These are phyloP conservation scores for Ernsta delagoae DNA, from an alignment of 2,888 invertebrate genomes.

Conservation along the genomic window DNA sequence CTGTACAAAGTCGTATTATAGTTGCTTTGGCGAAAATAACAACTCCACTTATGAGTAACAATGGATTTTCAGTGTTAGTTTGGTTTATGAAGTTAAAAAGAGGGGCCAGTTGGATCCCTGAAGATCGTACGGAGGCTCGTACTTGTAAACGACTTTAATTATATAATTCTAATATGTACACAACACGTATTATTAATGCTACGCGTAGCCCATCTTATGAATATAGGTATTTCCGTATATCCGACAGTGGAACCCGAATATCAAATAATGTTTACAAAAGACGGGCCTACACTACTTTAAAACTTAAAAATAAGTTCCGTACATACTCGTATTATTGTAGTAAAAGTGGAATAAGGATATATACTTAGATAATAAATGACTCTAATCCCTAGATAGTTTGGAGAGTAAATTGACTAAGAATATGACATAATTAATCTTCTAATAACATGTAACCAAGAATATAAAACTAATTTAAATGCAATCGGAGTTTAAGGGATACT, in stretches of 20 bases:
- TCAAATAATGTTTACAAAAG: slow-evolving; percentile 35
- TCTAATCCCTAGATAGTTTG: slow-evolving; percentile 65
- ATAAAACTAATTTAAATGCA: too few relatives aligned
- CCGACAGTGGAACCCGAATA: slow-evolving; percentile 31
- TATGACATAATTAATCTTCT: slow-evolving; percentile 54
- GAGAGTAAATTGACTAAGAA: slow-evolving; percentile 76
- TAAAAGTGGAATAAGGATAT: slow-evolving; percentile 43
- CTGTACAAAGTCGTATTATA: not conserved
- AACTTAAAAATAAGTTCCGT: slow-evolving; percentile 46
- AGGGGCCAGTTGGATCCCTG: slow-evolving; percentile 33
- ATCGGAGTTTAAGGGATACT: too few relatives aligned
- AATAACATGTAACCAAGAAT: too few relatives aligned
- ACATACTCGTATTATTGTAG: slow-evolving; percentile 27
- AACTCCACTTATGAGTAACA: slow-evolving; percentile 38
- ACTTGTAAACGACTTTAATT: slow-evolving; percentile 51
- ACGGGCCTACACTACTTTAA: slow-evolving; percentile 35
- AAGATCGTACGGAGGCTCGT: slow-evolving; percentile 40
- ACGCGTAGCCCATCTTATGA: slow-evolving; percentile 35
- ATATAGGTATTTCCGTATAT: too few relatives aligned
- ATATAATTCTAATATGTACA: slow-evolving; percentile 78
- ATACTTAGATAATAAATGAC: slow-evolving; percentile 43
- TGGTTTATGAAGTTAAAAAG: slow-evolving; percentile 42
- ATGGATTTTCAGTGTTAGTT: slow-evolving; percentile 43
- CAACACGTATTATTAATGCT: slow-evolving; percentile 55
- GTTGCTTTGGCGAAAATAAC: slow-evolving; percentile 47